Evolutionary conservation across 2,888 invertebrate genomes (phyloP), one percentile per base, ranked within the genome.

Genomic region (Baccha elongata): DNA sequence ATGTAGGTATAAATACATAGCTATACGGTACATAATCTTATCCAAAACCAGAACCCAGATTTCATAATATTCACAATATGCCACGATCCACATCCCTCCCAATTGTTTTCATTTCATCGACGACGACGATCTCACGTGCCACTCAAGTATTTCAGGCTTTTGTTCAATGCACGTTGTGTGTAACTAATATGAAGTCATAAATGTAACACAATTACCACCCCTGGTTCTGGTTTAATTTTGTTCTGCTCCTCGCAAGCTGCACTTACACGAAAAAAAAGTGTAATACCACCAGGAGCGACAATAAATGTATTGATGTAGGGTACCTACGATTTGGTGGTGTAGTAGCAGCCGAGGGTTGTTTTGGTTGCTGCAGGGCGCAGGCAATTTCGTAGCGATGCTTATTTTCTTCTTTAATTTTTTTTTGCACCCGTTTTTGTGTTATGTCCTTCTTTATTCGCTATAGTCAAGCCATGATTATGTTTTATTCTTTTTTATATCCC

Each of bases 171-270:
- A 76, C 67, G 72, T 65, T 72, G 72, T 72, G 78, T 83, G 78
- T 79, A 69, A 84, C 78, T 84, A 79, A 79, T 73, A 74, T 74
- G 73, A 79, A 84, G 79, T 79, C 84, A 84, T 79, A 84, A 83
- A 74, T 84, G 84, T 84, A 74, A 74, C 84, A 84, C 84, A 84
- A 84, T 84, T 79, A 58, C 84, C 84, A 69, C 74, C 84, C 84
- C 46, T 69, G 55, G 46, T 62, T 71, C 60, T 42, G 40, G 40
- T 26, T 58, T 37, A 23, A 40, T 40, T 7, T 11, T 4, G 10
- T 2, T 42, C 21, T 26, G 40, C 26, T 58, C 67, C 55, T 44
- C 78, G 58, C 83, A 78, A 78, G 72, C 83, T 78, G 78, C 55
- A 67, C 37, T 71, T 17, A 2, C 75, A 26, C 53, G 40, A 67